phyloP scores from a whole-genome alignment of 2,797 vertebrate species.

The Scolopax bukidnonensis region DNA sequence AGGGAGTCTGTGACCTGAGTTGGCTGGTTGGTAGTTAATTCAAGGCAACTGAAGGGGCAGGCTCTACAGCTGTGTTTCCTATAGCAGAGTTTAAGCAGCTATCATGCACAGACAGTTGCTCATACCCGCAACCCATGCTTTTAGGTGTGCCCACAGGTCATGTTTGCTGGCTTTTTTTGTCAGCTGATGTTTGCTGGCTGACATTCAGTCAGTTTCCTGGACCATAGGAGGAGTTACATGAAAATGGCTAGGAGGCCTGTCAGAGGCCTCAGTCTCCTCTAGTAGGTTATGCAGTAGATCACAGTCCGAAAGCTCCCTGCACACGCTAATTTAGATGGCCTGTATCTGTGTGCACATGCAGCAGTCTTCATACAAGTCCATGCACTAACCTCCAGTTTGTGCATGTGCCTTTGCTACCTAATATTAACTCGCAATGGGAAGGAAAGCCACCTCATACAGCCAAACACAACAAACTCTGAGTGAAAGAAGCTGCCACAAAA shows the following conservation, averaged over 20 bases:
- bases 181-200: background rate
- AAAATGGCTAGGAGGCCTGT: background rate
- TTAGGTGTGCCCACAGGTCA: background rate
- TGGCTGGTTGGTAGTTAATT: background rate
- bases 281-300: background rate
- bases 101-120: background rate
- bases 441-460: background rate
- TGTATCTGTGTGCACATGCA: fast-evolving
- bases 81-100: background rate
- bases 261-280: background rate
- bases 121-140: background rate
- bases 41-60: background rate
- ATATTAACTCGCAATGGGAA: background rate
- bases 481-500: background rate
- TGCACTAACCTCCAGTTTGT: fast-evolving
- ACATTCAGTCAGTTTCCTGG: background rate
- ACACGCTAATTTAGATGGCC: background rate
- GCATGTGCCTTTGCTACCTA: background rate
- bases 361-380: fast-evolving
- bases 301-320: background rate
- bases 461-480: background rate
- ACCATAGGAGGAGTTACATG: background rate
- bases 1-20: background rate
- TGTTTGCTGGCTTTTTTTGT: background rate
- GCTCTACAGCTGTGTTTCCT: background rate